Evolutionary conservation across 2,888 invertebrate genomes (phyloP), one percentile per base, ranked within the genome.

Genomic region (Tiphia femorata): DNA sequence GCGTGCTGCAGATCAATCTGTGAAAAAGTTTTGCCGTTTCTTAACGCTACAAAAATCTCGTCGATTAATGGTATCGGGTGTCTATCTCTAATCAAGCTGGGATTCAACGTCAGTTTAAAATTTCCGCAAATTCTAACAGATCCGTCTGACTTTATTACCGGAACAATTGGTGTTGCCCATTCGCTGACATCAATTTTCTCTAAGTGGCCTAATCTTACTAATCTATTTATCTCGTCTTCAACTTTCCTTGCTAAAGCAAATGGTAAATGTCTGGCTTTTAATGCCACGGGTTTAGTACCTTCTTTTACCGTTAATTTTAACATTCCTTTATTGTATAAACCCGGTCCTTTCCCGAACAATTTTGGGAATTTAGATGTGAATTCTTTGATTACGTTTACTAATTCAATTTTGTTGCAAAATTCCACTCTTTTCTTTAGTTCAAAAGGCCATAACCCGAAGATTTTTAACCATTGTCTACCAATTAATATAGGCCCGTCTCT

Each of bases 81-180:
- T 44, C 70, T 60, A 47, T 76, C 70, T 1, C 69, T 61, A 8
- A 67, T 38, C 25, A 75, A 52, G 7, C 35, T 25, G 5, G 69
- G 68, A 53, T 76, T 78, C 16, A 76, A 21, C 2, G 73, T 73
- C 4, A 75, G 30, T 68, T 68, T 73, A 35, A 71, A 75, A 57
- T 72, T 60, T 1, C 69, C 68, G 43, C 72, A 71, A 35, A 73
- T 58, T 33, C 75, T 56, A 2, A 80, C 59, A 5, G 33, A 23
- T 3, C 62, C 65, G 43, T 72, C 52, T 16, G 60, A 56, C 59
- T 79, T 79, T 2, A 62, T 44, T 12, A 79, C 72, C 3, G 72
- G 70, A 1, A 78, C 78, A 16, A 77, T 70, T 1, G 79, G 78
- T 7, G 79, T 77, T n/a, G 72, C 76, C 75, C 50, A 56, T 35